phyloP scores from a whole-genome alignment of 2,888 invertebrate species.

The Micoletzkya japonica region DNA sequence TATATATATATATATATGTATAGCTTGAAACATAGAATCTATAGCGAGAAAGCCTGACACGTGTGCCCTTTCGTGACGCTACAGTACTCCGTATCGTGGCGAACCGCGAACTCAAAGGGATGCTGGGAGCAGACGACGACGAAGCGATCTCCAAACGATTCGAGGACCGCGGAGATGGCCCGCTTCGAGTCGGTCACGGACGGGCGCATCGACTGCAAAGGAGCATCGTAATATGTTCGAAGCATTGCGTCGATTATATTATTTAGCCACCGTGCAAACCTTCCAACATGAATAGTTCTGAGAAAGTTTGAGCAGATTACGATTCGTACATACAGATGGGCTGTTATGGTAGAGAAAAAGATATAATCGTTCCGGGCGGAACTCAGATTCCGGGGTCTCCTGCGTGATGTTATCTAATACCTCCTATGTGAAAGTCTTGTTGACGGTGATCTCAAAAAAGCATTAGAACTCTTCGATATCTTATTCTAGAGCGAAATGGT shows the following conservation, averaged over 20 bases:
- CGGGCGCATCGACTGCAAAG: slow-evolving; percentile 15
- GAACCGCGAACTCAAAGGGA: slow-evolving; percentile 24
- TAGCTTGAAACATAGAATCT: too few relatives aligned
- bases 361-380: background rate
- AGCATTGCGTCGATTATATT: background rate
- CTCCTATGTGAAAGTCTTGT: too few relatives aligned
- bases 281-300: background rate
- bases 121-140: slow-evolving; percentile 16
- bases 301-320: background rate
- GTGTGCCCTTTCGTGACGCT: slow-evolving; percentile 18
- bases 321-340: background rate
- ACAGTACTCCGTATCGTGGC: slow-evolving; percentile 22
- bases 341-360: background rate
- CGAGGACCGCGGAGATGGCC: slow-evolving; percentile 5
- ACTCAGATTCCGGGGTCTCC: background rate
- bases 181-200: slow-evolving; percentile 11
- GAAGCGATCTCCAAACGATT: slow-evolving; percentile 26
- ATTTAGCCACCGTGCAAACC: background rate
- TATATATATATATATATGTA: too few relatives aligned
- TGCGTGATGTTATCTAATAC: too few relatives aligned
- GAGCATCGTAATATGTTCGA: background rate
- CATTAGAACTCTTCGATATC: too few relatives aligned
- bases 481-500: too few relatives aligned
- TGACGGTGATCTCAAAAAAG: too few relatives aligned
- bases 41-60: slow-evolving; percentile 20